These are phyloP conservation scores for Drosophila kanapiae DNA, from an alignment of 1,140 invertebrate species.

Conservation along the genomic window DNA sequence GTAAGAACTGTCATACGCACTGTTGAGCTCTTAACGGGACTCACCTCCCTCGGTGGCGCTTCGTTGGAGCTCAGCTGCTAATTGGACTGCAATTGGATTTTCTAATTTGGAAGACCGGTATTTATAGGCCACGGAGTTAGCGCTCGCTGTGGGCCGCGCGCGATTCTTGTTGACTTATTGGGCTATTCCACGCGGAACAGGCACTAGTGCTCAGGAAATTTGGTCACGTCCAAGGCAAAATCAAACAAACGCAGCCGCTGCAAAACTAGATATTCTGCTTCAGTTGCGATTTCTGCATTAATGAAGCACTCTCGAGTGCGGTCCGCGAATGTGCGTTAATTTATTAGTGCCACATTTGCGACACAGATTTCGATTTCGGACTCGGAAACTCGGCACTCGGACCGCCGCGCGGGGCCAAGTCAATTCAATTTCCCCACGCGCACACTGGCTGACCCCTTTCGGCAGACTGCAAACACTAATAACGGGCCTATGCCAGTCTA, in stretches of 20 bases:
- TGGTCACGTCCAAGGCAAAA: slow-evolving; percentile 70
- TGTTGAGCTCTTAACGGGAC: slow-evolving; percentile 20
- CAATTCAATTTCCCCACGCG: slow-evolving; percentile 57
- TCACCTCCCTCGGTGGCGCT: slow-evolving; percentile 42
- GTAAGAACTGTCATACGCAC: slow-evolving; percentile 63
- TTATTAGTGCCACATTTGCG: slow-evolving; percentile 76
- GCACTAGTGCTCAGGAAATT: slow-evolving; percentile 56
- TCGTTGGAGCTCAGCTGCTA: slow-evolving; percentile 60
- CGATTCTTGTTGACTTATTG: slow-evolving; percentile 22
- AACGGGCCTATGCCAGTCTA: slow-evolving; percentile 51
- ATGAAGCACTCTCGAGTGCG: slow-evolving; percentile 51
- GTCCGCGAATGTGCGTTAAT: slow-evolving; percentile 69
- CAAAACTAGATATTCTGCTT: slow-evolving; percentile 72
- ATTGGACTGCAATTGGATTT: slow-evolving; percentile 64
- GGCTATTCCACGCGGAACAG: slow-evolving; percentile 33
- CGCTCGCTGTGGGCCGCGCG: slow-evolving; percentile 11
- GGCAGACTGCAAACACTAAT: slow-evolving; percentile 29
- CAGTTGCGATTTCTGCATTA: slow-evolving; percentile 64
- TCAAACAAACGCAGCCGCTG: slow-evolving; percentile 46
- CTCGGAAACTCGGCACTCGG: not conserved
- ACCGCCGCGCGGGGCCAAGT: slow-evolving; percentile 30
- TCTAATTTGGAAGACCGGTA: slow-evolving; percentile 35
- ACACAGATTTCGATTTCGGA: slow-evolving; percentile 57
- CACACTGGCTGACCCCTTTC: slow-evolving; percentile 46
- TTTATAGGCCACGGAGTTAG: slow-evolving; percentile 32